These are phyloP conservation scores for Zosterops lateralis DNA, from an alignment of 2,113 vertebrate species.

Conservation along the genomic window DNA sequence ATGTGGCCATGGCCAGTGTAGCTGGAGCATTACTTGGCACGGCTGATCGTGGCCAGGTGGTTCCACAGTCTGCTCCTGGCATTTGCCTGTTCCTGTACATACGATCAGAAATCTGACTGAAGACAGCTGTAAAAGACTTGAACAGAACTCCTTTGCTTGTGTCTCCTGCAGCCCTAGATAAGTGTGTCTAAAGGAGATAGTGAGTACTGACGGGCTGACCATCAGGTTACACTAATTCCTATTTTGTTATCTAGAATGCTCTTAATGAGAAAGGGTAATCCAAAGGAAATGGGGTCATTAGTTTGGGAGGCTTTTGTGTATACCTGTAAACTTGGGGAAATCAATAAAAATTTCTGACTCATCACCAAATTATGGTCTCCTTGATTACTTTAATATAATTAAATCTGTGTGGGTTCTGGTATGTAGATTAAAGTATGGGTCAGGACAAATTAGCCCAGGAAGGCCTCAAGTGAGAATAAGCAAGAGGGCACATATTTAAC, in stretches of 20 bases:
- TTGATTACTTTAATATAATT: background rate
- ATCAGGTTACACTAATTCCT: background rate
- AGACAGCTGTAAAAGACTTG: background rate
- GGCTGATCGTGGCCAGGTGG: background rate
- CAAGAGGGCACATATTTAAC: background rate
- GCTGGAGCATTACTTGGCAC: background rate
- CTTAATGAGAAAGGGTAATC: background rate
- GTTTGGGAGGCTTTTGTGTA: background rate
- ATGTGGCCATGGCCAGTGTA: background rate
- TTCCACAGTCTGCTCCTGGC: conserved; percentile 26
- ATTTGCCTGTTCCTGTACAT: background rate
- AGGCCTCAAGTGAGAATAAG: background rate
- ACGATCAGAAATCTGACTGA: background rate
- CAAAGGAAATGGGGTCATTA: background rate
- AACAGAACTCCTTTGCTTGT: background rate
- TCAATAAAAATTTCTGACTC: background rate
- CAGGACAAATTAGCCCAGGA: background rate
- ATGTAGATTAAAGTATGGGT: background rate
- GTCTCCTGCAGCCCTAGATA: background rate
- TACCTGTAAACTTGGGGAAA: background rate
- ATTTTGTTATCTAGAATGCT: background rate
- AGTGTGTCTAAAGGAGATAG: background rate
- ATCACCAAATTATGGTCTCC: background rate
- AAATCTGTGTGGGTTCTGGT: background rate
- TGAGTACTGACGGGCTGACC: background rate